phyloP scores from a whole-genome alignment of 2,797 vertebrate species.

The Masticophis lateralis region DNA sequence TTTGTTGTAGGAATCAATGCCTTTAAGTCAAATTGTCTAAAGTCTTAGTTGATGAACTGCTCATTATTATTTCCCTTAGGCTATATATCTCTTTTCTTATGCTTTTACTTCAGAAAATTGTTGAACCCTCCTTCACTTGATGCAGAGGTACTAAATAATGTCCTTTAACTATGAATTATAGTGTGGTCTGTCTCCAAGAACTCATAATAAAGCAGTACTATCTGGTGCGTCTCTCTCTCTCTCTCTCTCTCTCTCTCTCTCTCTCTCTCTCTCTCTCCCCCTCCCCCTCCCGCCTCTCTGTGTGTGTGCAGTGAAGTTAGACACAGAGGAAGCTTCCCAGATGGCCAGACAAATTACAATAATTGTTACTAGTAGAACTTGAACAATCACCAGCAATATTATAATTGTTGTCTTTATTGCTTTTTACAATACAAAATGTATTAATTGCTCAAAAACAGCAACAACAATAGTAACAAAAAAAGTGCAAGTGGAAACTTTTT shows the following conservation, averaged over 20 bases:
- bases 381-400: neutral
- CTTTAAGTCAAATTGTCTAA: neutral
- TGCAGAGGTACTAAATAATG: conserved; percentile 1
- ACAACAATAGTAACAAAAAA: neutral
- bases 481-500: neutral
- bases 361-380: neutral
- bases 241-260: accelerated
- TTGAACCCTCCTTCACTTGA: neutral
- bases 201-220: neutral
- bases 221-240: neutral
- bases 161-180: conserved; percentile 5
- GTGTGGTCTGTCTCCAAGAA: neutral
- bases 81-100: neutral
- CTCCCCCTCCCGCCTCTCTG: accelerated
- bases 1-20: conserved; percentile 9
- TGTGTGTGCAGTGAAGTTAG: neutral
- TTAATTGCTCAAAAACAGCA: neutral
- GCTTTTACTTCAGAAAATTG: neutral
- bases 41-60: neutral
- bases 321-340: neutral
- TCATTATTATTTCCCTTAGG: neutral
- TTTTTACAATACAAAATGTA: neutral
- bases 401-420: neutral
- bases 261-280: neutral
- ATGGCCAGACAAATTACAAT: neutral